These are phyloP conservation scores for Achroia grisella DNA, from an alignment of 1,140 invertebrate genomes.

Conservation along the genomic window DNA sequence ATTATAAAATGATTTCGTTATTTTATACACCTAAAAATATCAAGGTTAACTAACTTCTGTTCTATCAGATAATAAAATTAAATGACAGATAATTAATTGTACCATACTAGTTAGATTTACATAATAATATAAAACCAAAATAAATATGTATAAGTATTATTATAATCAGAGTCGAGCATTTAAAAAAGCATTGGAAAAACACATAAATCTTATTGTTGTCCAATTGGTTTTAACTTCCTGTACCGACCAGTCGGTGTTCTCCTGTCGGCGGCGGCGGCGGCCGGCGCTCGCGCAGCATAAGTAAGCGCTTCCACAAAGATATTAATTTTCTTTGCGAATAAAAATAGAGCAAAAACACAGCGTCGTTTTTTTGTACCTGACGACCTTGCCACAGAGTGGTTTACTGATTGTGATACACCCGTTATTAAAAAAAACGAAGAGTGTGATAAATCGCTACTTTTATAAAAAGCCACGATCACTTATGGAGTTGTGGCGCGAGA, in stretches of 20 bases:
- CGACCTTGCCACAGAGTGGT: constrained; percentile 62
- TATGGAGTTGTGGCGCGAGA: constrained; percentile 21
- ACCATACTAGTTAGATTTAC: no score
- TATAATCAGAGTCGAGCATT: constrained; percentile 15
- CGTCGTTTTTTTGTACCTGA: constrained; percentile 55
- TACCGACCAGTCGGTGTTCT: constrained; percentile 41
- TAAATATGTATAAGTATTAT: constrained; percentile 1
- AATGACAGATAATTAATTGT: no score
- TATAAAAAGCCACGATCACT: constrained; percentile 23
- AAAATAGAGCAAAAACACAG: constrained; percentile 66
- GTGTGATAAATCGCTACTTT: constrained; percentile 54
- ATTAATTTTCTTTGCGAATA: constrained; percentile 61
- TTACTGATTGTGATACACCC: constrained; percentile 60
- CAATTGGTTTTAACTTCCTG: constrained; percentile 64
- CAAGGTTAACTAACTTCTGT: no score
- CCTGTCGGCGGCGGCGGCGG: background rate
- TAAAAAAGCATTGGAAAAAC: constrained; percentile 42
- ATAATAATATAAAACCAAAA: no score
- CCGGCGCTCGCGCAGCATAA: constrained; percentile 19
- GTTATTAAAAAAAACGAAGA: constrained; percentile 56
- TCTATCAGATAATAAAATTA: no score
- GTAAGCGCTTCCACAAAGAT: constrained; percentile 53
- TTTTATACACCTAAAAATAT: no score
- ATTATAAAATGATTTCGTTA: no score
- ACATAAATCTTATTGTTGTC: constrained; percentile 66